These are phyloP conservation scores for Oreochromis spilurus DNA, from an alignment of 2,113 vertebrate species.

Conservation along the genomic window DNA sequence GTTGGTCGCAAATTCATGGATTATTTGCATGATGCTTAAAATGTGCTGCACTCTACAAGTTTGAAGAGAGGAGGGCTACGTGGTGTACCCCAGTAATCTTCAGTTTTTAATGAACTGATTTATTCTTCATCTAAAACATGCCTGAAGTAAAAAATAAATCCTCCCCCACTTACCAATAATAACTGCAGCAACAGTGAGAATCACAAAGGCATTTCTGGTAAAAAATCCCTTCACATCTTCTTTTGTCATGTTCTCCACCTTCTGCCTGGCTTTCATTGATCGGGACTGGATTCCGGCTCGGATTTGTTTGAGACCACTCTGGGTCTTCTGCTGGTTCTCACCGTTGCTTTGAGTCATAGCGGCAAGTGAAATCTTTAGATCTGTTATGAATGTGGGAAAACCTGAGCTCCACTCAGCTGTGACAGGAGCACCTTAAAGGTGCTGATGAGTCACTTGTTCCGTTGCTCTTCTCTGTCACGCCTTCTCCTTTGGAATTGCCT, in stretches of 20 bases:
- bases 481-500: background rate
- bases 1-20: background rate
- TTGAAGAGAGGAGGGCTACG: background rate
- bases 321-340: slow-evolving; percentile 75
- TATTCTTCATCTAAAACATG: background rate
- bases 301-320: slow-evolving; percentile 80
- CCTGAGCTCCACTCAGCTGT: background rate
- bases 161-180: slow-evolving; percentile 82
- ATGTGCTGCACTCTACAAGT: background rate
- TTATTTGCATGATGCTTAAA: background rate
- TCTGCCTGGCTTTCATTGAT: slow-evolving; percentile 82
- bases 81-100: background rate
- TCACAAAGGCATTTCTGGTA: slow-evolving; percentile 88
- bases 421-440: background rate
- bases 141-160: background rate
- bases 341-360: slow-evolving; percentile 84
- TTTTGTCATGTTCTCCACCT: slow-evolving; percentile 82
- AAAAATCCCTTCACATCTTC: slow-evolving; percentile 84
- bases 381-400: background rate
- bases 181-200: slow-evolving; percentile 89
- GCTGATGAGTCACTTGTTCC: background rate
- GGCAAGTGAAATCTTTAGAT: background rate
- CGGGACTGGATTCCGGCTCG: slow-evolving; percentile 81
- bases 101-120: background rate
- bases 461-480: background rate